Base-by-base conservation (phyloP, 2,113 vertebrate species). In the Telmatochromis sp. region DNA sequence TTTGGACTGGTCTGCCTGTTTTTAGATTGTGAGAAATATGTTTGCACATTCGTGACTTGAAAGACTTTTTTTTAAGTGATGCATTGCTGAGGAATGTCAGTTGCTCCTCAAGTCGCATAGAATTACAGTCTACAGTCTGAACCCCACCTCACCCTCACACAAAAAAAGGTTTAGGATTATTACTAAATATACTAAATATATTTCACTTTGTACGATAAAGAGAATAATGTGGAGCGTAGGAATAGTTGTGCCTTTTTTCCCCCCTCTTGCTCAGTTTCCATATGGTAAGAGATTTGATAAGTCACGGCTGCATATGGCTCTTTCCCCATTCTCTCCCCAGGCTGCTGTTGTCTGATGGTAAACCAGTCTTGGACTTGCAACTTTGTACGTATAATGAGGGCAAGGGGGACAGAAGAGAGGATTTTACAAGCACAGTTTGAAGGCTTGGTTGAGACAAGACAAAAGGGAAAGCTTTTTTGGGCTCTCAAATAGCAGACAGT, bases 311-410 rank as follows among this genome's bases (percentile, higher is more conserved):
- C 86, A 54, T 91, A 84, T 82, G 63, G 89, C 82, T 92, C 90
- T 92, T 89, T 90, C 42, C 83, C 63, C 28, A n/a, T 82, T 81
- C 73, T 81, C 80, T 91, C 91, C 81, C 58, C 28, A 45, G 63
- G 88, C 86, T 51, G 81, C 86, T 15, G 28, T 78, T 88, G 91
- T 92, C 81, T 17, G 55, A 80, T 58, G 90, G 88, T 83, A 88
- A 92, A 91, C 84, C 58, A 85, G 82, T 78, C 90, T 89, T 92
- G 90, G 93, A 93, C 91, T 93, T 87, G 80, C 33, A 92, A 90
- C 53, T 91, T 93, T 63, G 71, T 83, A 80, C 37, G 63, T 92
- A 88, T 94, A 96, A 94, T 94, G 91, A 95, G 93, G 94, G 93
- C 91, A 86, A 91, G 93, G 68, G 92, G 93, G 95, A 93, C 89